phyloP scores from a whole-genome alignment of 2,888 invertebrate species.

The Drosophila yooni region DNA sequence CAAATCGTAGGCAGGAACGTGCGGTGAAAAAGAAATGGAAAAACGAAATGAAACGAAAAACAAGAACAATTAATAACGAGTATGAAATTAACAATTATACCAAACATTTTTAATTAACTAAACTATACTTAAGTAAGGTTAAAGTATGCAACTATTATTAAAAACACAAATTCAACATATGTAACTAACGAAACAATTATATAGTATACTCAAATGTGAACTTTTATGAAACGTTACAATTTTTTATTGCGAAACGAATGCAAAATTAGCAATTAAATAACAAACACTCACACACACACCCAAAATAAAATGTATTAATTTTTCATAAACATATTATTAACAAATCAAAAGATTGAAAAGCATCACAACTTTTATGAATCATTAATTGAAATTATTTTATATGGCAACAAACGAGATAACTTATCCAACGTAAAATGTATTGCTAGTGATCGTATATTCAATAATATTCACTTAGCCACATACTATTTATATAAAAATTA shows the following conservation, averaged over 20 bases:
- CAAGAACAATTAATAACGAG: conserved; percentile 65
- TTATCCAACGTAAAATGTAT: conserved; percentile 59
- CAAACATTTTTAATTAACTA: conserved; percentile 74
- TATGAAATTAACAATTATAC: conserved; percentile 71
- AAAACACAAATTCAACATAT: conserved; percentile 51
- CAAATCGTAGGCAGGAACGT: conserved; percentile 85
- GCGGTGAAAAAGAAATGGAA: conserved; percentile 82
- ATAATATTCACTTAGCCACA: conserved; percentile 49
- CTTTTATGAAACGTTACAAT: conserved; percentile 69
- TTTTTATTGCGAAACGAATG: conserved; percentile 64
- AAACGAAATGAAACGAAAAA: conserved; percentile 40
- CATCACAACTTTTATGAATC: conserved; percentile 23
- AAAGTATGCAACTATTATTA: conserved; percentile 72
- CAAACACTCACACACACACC: conserved; percentile 10
- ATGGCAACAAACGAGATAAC: conserved; percentile 45
- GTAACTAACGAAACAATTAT: conserved; percentile 68
- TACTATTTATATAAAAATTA: conserved; percentile 42
- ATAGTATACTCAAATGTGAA: conserved; percentile 73
- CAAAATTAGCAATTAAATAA: conserved; percentile 51
- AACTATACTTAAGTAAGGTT: conserved; percentile 67
- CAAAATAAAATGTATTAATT: conserved; percentile 28
- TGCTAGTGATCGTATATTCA: conserved; percentile 69
- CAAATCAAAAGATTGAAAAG: conserved; percentile 2
- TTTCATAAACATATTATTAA: conserved; percentile 14
- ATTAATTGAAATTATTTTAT: conserved; percentile 31